phyloP scores from a whole-genome alignment of 2,113 vertebrate species.

The Lepidothrix coronata region DNA sequence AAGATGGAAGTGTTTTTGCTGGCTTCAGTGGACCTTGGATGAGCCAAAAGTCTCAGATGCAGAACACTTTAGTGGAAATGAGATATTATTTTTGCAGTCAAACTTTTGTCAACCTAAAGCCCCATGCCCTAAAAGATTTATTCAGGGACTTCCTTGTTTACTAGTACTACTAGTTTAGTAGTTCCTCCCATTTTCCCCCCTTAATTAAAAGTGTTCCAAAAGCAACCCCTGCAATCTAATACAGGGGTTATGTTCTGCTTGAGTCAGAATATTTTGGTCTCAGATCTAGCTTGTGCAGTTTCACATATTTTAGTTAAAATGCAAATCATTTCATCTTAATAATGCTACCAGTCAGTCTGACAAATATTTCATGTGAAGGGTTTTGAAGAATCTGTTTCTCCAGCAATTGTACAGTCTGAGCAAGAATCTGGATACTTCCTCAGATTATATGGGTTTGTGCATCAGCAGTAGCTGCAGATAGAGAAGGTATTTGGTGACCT shows the following conservation, averaged over 20 bases:
- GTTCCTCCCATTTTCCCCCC: neutral
- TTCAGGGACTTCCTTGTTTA: constrained; percentile 48
- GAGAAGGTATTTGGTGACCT: neutral
- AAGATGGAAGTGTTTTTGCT: constrained; percentile 54
- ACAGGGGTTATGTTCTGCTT: neutral
- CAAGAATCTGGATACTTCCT: neutral
- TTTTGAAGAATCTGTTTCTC: neutral
- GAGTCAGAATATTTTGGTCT: neutral
- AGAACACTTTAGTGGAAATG: constrained; percentile 41
- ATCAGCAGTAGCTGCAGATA: neutral
- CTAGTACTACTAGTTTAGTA: neutral
- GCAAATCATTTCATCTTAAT: neutral
- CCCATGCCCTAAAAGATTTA: neutral
- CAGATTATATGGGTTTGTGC: neutral
- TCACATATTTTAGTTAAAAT: neutral
- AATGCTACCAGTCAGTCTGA: neutral
- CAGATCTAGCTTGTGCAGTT: neutral
- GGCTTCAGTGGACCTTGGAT: constrained; percentile 1
- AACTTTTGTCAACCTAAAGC: constrained; percentile 1
- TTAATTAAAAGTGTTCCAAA: neutral
- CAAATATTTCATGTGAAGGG: neutral
- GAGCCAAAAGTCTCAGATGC: constrained; percentile 31
- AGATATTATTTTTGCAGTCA: constrained; percentile 9
- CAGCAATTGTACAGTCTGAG: neutral
- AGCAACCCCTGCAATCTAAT: neutral